Percentiles rank a stretch among this genome's conserved stretches.
Conservation (phyloP, 2,113 vertebrate genomes). For the Edolisoma coerulescens region DNA sequence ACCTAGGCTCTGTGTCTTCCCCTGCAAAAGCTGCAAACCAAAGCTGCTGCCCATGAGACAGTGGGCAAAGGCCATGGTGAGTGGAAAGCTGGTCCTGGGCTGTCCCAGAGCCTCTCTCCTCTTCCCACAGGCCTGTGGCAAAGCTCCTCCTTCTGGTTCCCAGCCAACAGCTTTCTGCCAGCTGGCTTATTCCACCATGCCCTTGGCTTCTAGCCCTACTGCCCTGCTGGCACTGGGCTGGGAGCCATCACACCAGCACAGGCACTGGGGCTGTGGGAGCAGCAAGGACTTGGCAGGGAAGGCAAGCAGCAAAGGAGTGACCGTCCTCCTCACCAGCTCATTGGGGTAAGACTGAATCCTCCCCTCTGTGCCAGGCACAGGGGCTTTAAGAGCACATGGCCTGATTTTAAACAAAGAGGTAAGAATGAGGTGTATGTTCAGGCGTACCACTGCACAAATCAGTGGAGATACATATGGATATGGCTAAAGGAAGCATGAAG, state of each 20-base stretch:
- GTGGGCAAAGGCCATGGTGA: rapidly evolving
- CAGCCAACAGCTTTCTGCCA: neutral
- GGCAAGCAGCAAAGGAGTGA: neutral
- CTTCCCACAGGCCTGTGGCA: neutral
- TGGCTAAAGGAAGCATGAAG: neutral
- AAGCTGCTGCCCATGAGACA: neutral
- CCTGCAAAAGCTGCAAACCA: neutral
- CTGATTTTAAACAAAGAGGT: neutral
- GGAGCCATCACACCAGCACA: neutral
- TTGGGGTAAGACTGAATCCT: neutral
- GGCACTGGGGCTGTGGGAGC: neutral
- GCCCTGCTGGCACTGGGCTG: neutral
- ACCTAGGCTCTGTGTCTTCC: neutral
- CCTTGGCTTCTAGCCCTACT: neutral
- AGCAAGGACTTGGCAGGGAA: neutral
- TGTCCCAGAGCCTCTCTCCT: neutral
- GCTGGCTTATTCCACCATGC: neutral
- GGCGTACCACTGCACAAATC: neutral
- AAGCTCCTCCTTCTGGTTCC: neutral
- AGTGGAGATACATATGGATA: neutral
- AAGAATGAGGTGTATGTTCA: neutral
- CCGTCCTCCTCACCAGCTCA: neutral
- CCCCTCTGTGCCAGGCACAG: neutral
- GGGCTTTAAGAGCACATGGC: neutral
- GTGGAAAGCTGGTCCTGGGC: neutral